These are phyloP conservation scores for Pogonomyrmex californicus DNA, from an alignment of 1,140 invertebrate genomes.

Conservation along the genomic window DNA sequence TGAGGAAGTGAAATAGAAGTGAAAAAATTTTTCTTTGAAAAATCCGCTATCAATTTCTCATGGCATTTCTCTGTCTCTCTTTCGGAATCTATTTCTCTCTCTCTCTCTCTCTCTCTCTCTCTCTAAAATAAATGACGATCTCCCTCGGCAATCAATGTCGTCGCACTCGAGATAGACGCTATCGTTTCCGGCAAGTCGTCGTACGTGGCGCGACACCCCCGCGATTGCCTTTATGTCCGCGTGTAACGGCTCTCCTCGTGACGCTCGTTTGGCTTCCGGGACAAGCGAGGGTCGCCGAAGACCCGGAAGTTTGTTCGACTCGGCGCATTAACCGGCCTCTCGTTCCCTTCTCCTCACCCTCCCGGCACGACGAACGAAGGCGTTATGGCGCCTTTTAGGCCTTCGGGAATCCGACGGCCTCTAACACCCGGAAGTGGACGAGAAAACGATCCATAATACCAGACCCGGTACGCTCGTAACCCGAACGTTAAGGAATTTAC, in stretches of 20 bases:
- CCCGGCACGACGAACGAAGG: conserved; percentile 52
- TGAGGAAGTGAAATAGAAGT: not conserved
- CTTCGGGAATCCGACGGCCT: conserved; percentile 53
- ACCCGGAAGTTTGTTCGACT: conserved; percentile 82
- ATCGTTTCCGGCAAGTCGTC: conserved; percentile 46
- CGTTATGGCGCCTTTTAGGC: conserved; percentile 67
- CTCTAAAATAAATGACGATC: not conserved
- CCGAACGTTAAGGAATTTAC: conserved; percentile 51
- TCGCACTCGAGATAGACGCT: conserved; percentile 47
- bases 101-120: too few species aligned
- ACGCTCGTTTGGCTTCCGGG: conserved; percentile 83
- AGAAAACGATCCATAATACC: conserved; percentile 61
- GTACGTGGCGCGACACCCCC: conserved; percentile 53
- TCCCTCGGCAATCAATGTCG: conserved; percentile 14
- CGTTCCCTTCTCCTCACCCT: conserved; percentile 55
- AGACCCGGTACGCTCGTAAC: conserved; percentile 50
- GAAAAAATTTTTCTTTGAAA: not conserved
- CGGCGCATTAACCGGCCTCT: conserved; percentile 75
- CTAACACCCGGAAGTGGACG: conserved; percentile 62
- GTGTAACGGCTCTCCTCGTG: conserved; percentile 80
- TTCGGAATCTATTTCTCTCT: not conserved
- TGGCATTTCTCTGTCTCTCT: not conserved
- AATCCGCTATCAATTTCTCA: not conserved
- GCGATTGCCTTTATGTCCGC: conserved; percentile 59
- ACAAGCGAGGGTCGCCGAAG: conserved; percentile 83